Evolutionary conservation across 1,140 invertebrate species (phyloP), one percentile per base, ranked within the genome.

Genomic region (Heliconius nattereri): DNA sequence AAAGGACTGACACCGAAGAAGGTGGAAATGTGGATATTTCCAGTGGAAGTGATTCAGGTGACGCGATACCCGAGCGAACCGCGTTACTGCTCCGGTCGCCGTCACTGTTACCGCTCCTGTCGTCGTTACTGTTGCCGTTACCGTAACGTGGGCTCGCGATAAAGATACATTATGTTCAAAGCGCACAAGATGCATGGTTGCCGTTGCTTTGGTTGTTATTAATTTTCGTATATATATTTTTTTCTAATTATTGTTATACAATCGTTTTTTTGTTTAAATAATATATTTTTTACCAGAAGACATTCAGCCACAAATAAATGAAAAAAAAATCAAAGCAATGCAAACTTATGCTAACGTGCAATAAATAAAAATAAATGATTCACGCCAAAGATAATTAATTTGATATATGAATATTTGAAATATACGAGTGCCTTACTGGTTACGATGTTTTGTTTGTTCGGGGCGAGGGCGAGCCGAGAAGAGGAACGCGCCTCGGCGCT

Each of bases 401-500:
- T 90, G 92, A 92, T 92, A 94, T 89, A 57, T 23, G 20, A 23
- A 57, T 23, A 57, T 57, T 57, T 92, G 86, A 93, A 94, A 94
- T 94, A 94, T 93, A 93, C 88, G 89, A 92, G 92, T 94, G 93
- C 93, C 93, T 94, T 94, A 94, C 90, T 93, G 91, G 91, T 92
- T 89, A 89, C 87, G 83, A 84, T 91, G 90, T 93, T 92, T 92
- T 92, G 89, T 92, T 92, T 92, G 81, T 87, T 84, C 86, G 79
- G 85, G 84, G 88, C 89, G 85, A 81, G 86, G 84, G 81, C 83
- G 13, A 52, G 49, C 19, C 49, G 49, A 52, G 88, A 89, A 92
- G 93, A 94, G 95, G 93, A 94, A 92, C 95, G 83, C 91, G 95
- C 94, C 95, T 94, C 93, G 92, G 95, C 95, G 91, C 94, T 95